phyloP scores from a whole-genome alignment of 2,797 vertebrate genomes.

The Falco columbarius region DNA sequence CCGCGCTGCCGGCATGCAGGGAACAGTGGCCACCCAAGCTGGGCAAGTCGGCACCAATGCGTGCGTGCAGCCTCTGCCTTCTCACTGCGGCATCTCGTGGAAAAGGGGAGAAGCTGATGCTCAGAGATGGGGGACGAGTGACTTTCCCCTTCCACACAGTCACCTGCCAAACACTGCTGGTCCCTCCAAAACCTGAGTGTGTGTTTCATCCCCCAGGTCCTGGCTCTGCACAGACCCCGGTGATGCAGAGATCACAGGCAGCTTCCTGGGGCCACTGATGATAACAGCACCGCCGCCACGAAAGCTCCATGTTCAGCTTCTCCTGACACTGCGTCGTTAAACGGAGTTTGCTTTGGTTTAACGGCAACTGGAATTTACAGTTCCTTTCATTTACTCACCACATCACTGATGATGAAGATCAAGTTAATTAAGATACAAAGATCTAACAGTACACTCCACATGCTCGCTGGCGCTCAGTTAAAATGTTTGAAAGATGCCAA shows the following conservation, averaged over 20 bases:
- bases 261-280: background rate
- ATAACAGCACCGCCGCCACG: background rate
- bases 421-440: background rate
- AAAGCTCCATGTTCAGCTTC: rapidly evolving
- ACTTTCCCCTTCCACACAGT: rapidly evolving
- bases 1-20: background rate
- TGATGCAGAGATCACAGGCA: background rate
- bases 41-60: background rate
- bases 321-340: background rate
- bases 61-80: background rate
- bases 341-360: background rate
- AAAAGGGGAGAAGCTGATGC: background rate
- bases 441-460: background rate
- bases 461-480: background rate
- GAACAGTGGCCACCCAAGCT: background rate
- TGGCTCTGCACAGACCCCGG: background rate
- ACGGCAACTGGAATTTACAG: background rate
- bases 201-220: background rate
- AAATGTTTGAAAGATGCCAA: background rate
- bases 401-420: background rate
- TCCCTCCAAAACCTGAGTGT: background rate
- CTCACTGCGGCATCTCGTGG: rapidly evolving
- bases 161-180: rapidly evolving
- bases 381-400: background rate
- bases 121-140: background rate